Evolutionary conservation across 1,140 invertebrate species (phyloP).

Genomic region (Aphis craccivora): DNA sequence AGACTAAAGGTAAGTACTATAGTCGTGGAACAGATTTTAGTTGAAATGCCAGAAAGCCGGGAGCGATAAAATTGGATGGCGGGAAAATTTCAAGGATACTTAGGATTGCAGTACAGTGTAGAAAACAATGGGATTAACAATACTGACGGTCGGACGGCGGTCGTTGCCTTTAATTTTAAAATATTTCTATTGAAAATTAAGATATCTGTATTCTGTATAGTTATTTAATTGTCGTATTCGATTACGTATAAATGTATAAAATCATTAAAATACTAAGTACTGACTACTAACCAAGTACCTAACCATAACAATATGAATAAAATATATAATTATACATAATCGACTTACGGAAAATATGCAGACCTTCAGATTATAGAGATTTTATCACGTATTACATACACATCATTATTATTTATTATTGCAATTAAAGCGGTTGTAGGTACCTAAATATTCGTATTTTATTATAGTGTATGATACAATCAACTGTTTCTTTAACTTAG

Average conservation of each 20-base stretch:
- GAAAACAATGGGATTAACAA: neutral
- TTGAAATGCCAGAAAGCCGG: neutral
- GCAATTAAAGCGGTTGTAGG: no score
- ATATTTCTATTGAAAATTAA: neutral
- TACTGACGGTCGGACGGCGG: neutral
- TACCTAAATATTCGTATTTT: neutral
- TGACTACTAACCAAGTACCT: neutral
- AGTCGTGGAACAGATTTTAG: neutral
- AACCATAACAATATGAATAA: neutral
- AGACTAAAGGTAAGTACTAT: neutral
- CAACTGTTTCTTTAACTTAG: neutral
- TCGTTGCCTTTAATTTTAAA: neutral
- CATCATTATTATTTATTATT: no score
- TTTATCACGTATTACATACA: no score
- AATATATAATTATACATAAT: neutral
- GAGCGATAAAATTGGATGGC: neutral
- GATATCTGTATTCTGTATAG: neutral
- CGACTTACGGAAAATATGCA: neutral
- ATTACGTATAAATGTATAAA: neutral
- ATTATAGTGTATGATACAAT: neutral
- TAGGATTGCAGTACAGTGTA: neutral
- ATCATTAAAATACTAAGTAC: neutral
- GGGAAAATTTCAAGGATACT: slow-evolving; percentile 3
- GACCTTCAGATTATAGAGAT: neutral
- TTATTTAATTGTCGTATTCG: neutral